Conservation (phyloP, 2,888 invertebrate genomes). For the Rapana venosa region DNA sequence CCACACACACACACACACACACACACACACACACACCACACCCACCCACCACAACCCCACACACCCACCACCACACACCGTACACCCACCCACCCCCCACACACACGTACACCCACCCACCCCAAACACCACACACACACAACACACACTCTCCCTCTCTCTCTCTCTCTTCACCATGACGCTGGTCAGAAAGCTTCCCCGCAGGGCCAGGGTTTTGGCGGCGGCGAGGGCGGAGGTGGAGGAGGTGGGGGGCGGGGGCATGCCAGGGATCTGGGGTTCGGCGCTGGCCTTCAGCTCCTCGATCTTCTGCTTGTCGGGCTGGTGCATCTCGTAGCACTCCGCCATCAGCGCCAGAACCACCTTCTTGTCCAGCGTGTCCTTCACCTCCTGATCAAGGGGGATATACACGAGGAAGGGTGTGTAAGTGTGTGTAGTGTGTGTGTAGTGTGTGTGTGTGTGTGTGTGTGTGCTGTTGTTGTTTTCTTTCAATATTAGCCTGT, state of each 20-base stretch:
- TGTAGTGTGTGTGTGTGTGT: no score
- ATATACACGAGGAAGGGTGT: not conserved
- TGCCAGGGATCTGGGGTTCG: slow-evolving; percentile 54
- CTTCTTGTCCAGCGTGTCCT: slow-evolving; percentile 78
- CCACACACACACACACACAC: no score
- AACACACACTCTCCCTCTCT: not conserved
- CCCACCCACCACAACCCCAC: no score
- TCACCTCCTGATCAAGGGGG: slow-evolving; percentile 72
- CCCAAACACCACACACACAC: not conserved
- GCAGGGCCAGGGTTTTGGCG: slow-evolving; percentile 59
- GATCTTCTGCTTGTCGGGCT: slow-evolving; percentile 70
- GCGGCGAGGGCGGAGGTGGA: slow-evolving; percentile 54
- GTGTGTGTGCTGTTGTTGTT: no score
- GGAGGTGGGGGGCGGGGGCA: slow-evolving; percentile 42
- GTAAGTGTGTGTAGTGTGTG: no score
- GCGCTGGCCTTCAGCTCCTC: slow-evolving; percentile 69
- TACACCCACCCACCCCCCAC: no score
- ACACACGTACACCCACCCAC: no score
- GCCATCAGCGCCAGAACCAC: slow-evolving; percentile 75
- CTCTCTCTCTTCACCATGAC: slow-evolving; percentile 59
- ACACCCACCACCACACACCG: no score
- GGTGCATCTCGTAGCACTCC: slow-evolving; percentile 76
- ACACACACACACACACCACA: no score
- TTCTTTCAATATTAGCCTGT: no score
- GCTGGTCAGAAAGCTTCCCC: slow-evolving; percentile 51